A percentile compares a stretch with the other conserved stretches of the same genome.
Evolutionary conservation across 1,140 invertebrate species (phyloP).

Genomic region (Leptoteleia sp.): DNA sequence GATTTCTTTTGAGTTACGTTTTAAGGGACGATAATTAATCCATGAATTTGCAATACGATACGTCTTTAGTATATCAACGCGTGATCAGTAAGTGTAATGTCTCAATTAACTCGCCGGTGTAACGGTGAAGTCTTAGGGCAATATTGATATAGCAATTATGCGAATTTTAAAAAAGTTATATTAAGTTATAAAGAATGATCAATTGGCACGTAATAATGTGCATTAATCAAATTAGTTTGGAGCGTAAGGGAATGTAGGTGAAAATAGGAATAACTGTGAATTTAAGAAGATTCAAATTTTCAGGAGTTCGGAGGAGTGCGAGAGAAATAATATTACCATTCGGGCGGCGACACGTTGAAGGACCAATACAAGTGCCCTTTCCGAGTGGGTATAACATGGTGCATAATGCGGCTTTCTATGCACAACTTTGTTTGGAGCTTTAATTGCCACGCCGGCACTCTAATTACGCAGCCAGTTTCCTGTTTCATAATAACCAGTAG

Average conservation of each 20-base stretch:
- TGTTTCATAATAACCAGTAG: conserved; percentile 61
- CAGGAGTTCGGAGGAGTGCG: conserved; percentile 29
- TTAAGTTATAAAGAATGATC: no score
- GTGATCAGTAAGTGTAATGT: no score
- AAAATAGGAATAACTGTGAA: no score
- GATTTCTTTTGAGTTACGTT: no score
- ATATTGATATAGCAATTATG: no score
- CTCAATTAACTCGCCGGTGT: no score
- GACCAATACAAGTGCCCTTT: conserved; percentile 22
- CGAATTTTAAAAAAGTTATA: no score
- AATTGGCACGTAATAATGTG: no score
- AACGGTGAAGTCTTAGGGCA: no score
- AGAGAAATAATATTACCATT: conserved; percentile 44
- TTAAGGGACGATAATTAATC: no score
- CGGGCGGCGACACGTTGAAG: conserved; percentile 18
- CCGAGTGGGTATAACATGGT: conserved; percentile 30
- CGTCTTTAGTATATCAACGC: background rate
- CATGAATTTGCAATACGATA: background rate
- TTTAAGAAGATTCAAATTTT: conserved; percentile 5
- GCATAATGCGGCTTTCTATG: conserved; percentile 58
- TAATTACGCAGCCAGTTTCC: conserved; percentile 68
- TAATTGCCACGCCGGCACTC: conserved; percentile 65
- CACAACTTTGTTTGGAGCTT: conserved; percentile 63
- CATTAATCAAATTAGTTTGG: no score
- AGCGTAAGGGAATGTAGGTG: no score